Evolutionary conservation across 64 coral and sea anemone genomes (phyloP).

Genomic region (Montipora sp.): DNA sequence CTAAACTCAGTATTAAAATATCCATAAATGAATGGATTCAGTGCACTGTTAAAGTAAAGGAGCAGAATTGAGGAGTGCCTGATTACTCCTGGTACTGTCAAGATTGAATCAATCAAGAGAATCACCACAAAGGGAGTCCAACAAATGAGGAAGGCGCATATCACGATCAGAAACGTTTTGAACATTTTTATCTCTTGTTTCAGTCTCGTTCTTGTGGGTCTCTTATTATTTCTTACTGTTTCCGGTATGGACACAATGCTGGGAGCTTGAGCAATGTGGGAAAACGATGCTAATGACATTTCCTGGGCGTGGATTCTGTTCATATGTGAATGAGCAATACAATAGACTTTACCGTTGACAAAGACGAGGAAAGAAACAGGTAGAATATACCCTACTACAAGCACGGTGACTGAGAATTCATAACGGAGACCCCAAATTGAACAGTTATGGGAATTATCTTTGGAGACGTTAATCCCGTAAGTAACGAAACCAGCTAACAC

Average conservation of each 20-base stretch:
- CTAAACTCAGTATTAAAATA: constrained; percentile 64
- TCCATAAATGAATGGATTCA: constrained; percentile 75
- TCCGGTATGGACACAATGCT: not conserved
- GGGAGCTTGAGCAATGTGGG: not conserved
- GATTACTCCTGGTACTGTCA: not conserved
- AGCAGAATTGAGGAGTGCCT: constrained; percentile 57
- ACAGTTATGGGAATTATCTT: constrained; percentile 2
- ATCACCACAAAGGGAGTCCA: constrained; percentile 64
- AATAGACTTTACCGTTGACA: constrained; percentile 44
- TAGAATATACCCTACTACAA: constrained; percentile 18
- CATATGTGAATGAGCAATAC: constrained; percentile 37
- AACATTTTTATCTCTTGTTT: constrained; percentile 79
- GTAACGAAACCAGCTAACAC: constrained; percentile 5
- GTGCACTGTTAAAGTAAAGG: constrained; percentile 74
- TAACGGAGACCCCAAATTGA: constrained; percentile 34
- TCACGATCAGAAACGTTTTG: constrained; percentile 75
- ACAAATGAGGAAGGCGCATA: constrained; percentile 52
- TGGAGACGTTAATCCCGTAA: constrained; percentile 2
- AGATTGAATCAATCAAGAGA: constrained; percentile 36
- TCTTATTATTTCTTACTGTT: not conserved
- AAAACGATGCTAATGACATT: constrained; percentile 1
- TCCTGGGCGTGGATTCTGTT: constrained; percentile 49
- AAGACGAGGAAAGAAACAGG: constrained; percentile 56
- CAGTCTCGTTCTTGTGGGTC: constrained; percentile 4
- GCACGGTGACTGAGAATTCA: constrained; percentile 8